These are phyloP conservation scores for Petrocephalus zakoni DNA, from an alignment of 2,113 vertebrate genomes.

Conservation along the genomic window DNA sequence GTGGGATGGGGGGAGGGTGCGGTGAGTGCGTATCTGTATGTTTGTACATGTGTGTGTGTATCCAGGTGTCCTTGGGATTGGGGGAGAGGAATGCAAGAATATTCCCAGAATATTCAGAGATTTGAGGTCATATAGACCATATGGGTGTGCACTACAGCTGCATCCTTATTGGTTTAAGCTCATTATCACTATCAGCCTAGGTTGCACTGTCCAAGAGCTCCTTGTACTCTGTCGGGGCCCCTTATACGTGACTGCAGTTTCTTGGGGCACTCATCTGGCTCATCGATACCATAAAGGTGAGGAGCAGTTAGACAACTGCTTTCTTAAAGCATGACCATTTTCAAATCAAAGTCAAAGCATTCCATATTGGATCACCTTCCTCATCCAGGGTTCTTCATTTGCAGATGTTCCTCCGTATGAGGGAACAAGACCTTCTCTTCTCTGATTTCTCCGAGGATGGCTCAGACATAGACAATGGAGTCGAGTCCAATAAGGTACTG, in stretches of 20 bases:
- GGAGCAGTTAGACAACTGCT: background rate
- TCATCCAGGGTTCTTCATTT: background rate
- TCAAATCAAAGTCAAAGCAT: background rate
- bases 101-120: conserved; percentile 82
- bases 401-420: conserved; percentile 52
- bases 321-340: background rate
- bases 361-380: background rate
- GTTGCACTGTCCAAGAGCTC: conserved; percentile 78
- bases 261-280: conserved; percentile 87
- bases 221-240: conserved; percentile 94
- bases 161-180: background rate
- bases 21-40: no score
- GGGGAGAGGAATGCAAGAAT: no score
- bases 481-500: conserved; percentile 79
- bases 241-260: conserved; percentile 93
- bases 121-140: conserved; percentile 67
- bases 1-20: no score
- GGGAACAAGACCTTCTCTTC: conserved; percentile 60
- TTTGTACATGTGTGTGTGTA: no score
- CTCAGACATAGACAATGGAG: conserved; percentile 72
- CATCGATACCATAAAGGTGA: conserved; percentile 84
- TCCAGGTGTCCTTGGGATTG: no score
- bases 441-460: conserved; percentile 56
- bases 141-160: background rate
- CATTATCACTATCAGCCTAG: background rate